phyloP scores from a whole-genome alignment of 2,888 invertebrate species.

The Drosophila testacea region DNA sequence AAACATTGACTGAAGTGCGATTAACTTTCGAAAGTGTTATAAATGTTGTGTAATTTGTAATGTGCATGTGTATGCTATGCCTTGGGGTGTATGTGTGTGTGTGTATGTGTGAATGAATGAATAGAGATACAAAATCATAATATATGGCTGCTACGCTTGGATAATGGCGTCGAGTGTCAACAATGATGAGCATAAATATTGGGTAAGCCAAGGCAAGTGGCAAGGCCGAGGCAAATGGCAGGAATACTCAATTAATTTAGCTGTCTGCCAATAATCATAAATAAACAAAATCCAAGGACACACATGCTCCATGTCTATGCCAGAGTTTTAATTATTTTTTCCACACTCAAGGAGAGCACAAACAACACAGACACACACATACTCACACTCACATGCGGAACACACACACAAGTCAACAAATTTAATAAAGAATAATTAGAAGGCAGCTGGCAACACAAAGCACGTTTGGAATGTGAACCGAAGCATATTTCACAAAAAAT shows the following conservation, averaged over 20 bases:
- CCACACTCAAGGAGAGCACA: constrained; percentile 13
- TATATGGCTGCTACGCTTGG: constrained; percentile 12
- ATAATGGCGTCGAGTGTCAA: constrained; percentile 47
- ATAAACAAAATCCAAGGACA: constrained; percentile 59
- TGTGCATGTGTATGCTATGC: constrained; percentile 2
- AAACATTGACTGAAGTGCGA: constrained; percentile 76
- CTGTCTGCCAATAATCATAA: constrained; percentile 74
- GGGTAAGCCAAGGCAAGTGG: constrained; percentile 21
- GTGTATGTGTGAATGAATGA: constrained; percentile 1
- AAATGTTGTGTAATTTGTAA: constrained; percentile 69
- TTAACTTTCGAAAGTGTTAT: constrained; percentile 76
- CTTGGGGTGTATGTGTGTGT: background rate
- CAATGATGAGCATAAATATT: constrained; percentile 59
- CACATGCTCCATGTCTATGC: constrained; percentile 23
- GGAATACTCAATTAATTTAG: constrained; percentile 70
- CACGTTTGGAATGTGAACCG: constrained; percentile 51
- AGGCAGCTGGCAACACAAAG: constrained; percentile 36
- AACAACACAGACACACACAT: constrained; percentile 10
- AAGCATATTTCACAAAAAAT: constrained; percentile 55
- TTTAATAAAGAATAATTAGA: constrained; percentile 77
- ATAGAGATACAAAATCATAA: constrained; percentile 28
- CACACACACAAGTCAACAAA: constrained; percentile 49
- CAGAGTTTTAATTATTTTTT: constrained; percentile 68
- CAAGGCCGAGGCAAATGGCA: constrained; percentile 29
- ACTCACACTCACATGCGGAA: constrained; percentile 2